Percentiles rank a stretch among this genome's conserved stretches.
Conservation (phyloP, 2,797 vertebrate genomes). For the Rhabdophis nuchalis region DNA sequence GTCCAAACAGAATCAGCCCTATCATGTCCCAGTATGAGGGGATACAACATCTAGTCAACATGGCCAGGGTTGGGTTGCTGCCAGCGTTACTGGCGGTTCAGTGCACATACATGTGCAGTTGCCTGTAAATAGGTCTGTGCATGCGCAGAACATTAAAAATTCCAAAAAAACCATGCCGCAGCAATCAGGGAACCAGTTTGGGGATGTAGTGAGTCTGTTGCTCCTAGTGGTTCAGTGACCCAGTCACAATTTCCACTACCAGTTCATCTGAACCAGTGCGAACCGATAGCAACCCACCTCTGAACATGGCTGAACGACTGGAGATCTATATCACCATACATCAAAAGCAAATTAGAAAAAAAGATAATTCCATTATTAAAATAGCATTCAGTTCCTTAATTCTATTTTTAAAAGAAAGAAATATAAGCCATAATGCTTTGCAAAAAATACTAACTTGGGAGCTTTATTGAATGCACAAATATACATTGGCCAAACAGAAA, state of each 20-base stretch:
- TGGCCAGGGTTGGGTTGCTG: too few relatives aligned
- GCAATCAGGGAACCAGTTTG: too few relatives aligned
- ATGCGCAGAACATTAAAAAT: too few relatives aligned
- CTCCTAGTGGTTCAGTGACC: too few relatives aligned
- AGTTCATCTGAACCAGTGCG: too few relatives aligned
- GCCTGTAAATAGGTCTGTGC: too few relatives aligned
- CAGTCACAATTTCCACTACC: too few relatives aligned
- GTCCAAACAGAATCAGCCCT: not conserved
- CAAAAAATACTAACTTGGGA: not conserved
- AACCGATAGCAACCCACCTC: too few relatives aligned
- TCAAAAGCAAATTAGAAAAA: not conserved
- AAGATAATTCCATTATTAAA: not conserved
- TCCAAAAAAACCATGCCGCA: too few relatives aligned
- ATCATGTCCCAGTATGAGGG: not conserved
- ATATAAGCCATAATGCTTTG: not conserved
- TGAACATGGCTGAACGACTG: not conserved
- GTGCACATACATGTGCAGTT: too few relatives aligned
- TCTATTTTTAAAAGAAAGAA: not conserved
- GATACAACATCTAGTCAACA: not conserved
- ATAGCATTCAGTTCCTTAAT: not conserved
- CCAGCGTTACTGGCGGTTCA: too few relatives aligned
- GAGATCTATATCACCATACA: not conserved
- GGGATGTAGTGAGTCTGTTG: too few relatives aligned
- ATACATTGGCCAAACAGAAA: not conserved
- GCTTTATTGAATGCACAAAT: not conserved